Base-by-base conservation (phyloP, 2,113 vertebrate species). In the Neogale vison region DNA sequence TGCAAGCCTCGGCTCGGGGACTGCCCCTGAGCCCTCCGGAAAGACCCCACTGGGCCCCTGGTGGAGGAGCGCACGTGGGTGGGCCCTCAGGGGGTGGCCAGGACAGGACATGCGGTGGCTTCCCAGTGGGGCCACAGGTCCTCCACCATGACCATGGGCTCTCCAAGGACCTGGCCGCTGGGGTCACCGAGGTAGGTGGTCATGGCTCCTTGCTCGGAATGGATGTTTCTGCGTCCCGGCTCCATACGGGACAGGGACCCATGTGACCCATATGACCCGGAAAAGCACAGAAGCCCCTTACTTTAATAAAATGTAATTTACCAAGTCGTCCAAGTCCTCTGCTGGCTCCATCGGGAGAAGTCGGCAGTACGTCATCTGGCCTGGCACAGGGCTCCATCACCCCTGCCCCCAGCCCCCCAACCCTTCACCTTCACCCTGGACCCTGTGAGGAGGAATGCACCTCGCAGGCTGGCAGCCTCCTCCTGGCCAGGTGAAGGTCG, bases 111-210 rank as follows among this genome's bases (percentile, higher is more conserved):
- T 0, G 69, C 7, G 11, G 69, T 24, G 69, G 21, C 20, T 39
- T 72, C 36, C 36, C 69, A 23, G 69, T 11, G 36, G 6, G 23
- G 69, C n/a, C 69, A 39, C 36, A 0, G 69, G 3, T 6, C 21
- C 12, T 39, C 69, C 8, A 5, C 20, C 23, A 4, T 0, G 0
- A n/a, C 36, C 0, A 36, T 4, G 21, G 36, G 21, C 21, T 71
- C 36, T 36, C 69, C 69, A 6, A 6, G n/a, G 15, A 39, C 21
- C 36, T 12, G 9, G 4, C 21, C 3, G 69, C 36, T 39, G 20
- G 10, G 1, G 13, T 76, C 72, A 15, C 72, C 3, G 1, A 45
- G 39, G 39, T 0, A 45, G 39, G 39, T 0, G 24, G 11, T 3
- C 23, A 0, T 42, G 39, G 39, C 72, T 1, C 23, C 72, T 26